Percentiles rank a stretch among this genome's conserved stretches.
phyloP scores from a whole-genome alignment of 2,888 invertebrate species.

The Hydriomena furcata region DNA sequence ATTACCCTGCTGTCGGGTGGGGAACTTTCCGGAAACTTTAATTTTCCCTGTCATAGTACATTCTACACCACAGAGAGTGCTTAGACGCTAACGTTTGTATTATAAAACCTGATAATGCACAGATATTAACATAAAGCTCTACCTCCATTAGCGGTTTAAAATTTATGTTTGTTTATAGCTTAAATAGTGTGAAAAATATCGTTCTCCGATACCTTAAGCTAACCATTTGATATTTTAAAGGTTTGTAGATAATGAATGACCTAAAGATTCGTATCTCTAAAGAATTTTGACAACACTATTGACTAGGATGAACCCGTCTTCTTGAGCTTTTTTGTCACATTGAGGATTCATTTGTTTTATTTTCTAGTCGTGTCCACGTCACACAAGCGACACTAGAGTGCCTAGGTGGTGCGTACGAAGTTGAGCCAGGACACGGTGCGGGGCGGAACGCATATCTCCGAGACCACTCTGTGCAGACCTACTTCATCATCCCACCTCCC shows the following conservation, averaged over 20 bases:
- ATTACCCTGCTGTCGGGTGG: conserved; percentile 22
- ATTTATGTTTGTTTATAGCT: too few species aligned
- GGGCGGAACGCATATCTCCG: conserved; percentile 92
- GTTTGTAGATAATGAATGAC: too few species aligned
- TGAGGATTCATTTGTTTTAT: conserved; percentile 15
- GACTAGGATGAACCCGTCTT: too few species aligned
- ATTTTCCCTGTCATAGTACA: conserved; percentile 24
- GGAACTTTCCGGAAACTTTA: conserved; percentile 18
- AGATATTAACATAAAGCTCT: too few species aligned
- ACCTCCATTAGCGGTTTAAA: too few species aligned
- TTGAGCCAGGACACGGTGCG: conserved; percentile 93
- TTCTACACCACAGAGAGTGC: conserved; percentile 9
- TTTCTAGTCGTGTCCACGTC: conserved; percentile 89
- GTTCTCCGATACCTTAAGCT: too few species aligned
- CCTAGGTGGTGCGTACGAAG: conserved; percentile 94
- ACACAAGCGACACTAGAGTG: conserved; percentile 93
- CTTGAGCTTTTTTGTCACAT: neutral
- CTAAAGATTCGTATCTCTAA: too few species aligned
- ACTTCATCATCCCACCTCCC: conserved; percentile 94
- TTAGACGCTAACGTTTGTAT: conserved; percentile 1
- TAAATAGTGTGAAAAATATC: too few species aligned
- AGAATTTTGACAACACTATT: too few species aligned
- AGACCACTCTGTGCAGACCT: conserved; percentile 93
- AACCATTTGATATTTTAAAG: too few species aligned
- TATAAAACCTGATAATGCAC: neutral